Evolutionary conservation across 2,113 vertebrate species (phyloP).

Genomic region (Octodon degus): DNA sequence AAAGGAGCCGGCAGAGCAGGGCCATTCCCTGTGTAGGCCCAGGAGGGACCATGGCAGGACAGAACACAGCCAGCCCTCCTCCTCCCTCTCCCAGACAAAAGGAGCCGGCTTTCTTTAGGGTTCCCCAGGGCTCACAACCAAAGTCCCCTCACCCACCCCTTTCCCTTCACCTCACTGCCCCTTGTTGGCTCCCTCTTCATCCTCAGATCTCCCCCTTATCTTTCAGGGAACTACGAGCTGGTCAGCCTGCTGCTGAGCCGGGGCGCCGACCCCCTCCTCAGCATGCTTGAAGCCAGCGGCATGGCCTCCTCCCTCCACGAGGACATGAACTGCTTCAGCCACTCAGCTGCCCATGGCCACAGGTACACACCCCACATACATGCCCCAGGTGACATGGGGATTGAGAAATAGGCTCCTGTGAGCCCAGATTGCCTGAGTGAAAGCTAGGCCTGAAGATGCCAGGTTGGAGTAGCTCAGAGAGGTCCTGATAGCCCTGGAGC

Average conservation of each 20-base stretch:
- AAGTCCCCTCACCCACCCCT: neutral
- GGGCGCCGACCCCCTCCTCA: slow-evolving; percentile 94
- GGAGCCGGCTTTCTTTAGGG: rapidly evolving
- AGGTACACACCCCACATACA: slow-evolving; percentile 85
- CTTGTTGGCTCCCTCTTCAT: neutral
- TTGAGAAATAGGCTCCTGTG: neutral
- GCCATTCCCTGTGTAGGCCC: neutral
- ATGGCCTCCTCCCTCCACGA: slow-evolving; percentile 94
- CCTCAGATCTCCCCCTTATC: slow-evolving; percentile 14
- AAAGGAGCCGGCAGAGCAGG: neutral
- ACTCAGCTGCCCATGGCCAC: slow-evolving; percentile 96
- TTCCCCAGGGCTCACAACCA: neutral
- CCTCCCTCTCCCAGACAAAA: neutral
- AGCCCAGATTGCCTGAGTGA: neutral
- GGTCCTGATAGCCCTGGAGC: neutral
- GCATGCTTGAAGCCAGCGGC: slow-evolving; percentile 90
- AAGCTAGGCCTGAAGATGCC: neutral
- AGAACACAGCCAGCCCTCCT: neutral
- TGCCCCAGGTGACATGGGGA: rapidly evolving
- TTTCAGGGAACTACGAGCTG: slow-evolving; percentile 96
- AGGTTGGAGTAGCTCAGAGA: neutral
- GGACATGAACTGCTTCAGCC: slow-evolving; percentile 99
- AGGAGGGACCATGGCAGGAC: neutral
- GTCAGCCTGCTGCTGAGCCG: slow-evolving; percentile 94
- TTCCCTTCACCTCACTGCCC: neutral